Conservation (phyloP, 2,113 vertebrate species). For the Dicentrarchus labrax region DNA sequence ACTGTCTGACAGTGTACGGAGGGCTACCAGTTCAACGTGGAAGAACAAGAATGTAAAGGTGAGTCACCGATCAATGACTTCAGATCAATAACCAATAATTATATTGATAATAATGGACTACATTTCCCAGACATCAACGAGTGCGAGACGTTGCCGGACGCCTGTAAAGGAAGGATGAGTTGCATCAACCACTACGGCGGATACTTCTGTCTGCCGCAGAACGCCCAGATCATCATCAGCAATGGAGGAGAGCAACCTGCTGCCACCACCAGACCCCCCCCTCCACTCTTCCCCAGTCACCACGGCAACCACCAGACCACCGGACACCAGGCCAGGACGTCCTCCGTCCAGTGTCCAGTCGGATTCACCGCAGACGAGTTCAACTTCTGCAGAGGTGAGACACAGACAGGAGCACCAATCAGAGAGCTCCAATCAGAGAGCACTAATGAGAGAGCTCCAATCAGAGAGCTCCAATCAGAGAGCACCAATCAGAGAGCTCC, state of each 20-base stretch:
- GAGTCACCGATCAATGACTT: neutral
- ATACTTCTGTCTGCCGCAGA: conserved; percentile 86
- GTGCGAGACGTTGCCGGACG: conserved; percentile 87
- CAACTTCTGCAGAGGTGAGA: conserved; percentile 18
- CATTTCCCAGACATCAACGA: conserved; percentile 86
- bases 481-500: no score
- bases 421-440: neutral
- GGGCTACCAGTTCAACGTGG: conserved; percentile 5
- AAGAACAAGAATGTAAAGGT: conserved; percentile 25
- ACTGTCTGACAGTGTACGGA: conserved; percentile 13
- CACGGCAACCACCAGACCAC: neutral
- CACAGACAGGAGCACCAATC: neutral
- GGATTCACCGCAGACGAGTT: conserved; percentile 5
- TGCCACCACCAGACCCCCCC: neutral
- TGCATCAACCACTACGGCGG: conserved; percentile 91
- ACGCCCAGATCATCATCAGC: conserved; percentile 12
- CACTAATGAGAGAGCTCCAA: no score
- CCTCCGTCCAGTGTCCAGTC: neutral
- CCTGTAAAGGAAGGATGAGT: conserved; percentile 90
- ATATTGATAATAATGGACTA: neutral
- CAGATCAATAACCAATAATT: neutral
- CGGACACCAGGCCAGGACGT: neutral
- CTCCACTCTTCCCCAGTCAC: neutral
- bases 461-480: no score
- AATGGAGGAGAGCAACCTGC: neutral